Percentiles rank a stretch among this genome's conserved stretches.
phyloP scores from a whole-genome alignment of 2,888 invertebrate genomes.

The Encarsia formosa region DNA sequence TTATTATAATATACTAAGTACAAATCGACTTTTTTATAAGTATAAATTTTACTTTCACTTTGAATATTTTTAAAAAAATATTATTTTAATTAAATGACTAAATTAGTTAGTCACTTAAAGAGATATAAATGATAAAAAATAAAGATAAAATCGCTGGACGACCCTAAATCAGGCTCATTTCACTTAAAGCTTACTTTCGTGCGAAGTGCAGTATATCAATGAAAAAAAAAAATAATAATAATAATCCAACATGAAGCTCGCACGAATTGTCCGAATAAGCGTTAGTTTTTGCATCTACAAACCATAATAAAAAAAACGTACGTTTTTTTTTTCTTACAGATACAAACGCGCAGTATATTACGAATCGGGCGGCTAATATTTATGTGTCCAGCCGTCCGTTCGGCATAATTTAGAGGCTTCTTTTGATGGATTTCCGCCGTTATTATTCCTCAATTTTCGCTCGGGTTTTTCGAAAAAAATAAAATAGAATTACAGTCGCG shows the following conservation, averaged over 20 bases:
- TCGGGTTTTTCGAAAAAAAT: constrained; percentile 20
- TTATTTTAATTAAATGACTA: constrained; percentile 2
- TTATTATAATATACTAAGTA: no score
- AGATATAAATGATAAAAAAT: constrained; percentile 5
- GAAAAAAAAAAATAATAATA: not conserved
- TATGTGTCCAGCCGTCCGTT: not conserved
- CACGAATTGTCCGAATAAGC: constrained; percentile 27
- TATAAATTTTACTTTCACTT: no score
- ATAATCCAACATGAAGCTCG: not conserved
- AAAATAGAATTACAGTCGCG: constrained; percentile 8
- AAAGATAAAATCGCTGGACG: constrained; percentile 14
- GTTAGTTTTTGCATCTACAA: constrained; percentile 13
- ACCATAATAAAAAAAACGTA: constrained; percentile 6
- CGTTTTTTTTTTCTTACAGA: constrained; percentile 2
- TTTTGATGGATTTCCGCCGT: constrained; percentile 19
- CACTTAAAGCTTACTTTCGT: constrained; percentile 6
- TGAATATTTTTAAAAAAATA: no score
- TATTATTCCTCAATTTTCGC: constrained; percentile 22
- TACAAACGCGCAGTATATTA: not conserved
- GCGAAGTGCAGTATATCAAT: not conserved
- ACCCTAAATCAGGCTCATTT: constrained; percentile 21
- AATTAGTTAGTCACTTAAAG: constrained; percentile 1
- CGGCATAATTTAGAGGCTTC: constrained; percentile 18
- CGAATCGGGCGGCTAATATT: constrained; percentile 4
- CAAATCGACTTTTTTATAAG: no score